A percentile compares a stretch with the other conserved stretches of the same genome.
Evolutionary conservation across 92 coral and sea anemone species (phyloP).

Genomic region (Zoanthus sansibaricus): DNA sequence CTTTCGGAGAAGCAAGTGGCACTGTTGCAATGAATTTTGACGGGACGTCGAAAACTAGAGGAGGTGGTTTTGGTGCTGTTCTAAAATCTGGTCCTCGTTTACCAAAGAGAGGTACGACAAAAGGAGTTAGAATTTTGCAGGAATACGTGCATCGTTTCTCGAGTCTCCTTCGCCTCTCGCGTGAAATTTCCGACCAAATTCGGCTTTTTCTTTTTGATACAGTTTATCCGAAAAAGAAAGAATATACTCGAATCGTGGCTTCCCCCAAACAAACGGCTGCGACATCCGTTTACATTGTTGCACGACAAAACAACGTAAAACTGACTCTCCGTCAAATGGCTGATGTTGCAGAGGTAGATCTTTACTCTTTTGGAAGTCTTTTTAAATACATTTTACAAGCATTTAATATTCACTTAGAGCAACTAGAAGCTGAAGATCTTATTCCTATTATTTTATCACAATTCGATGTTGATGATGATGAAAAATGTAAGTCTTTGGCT

Average conservation of each 20-base stretch:
- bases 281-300: slow-evolving; percentile 68
- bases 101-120: slow-evolving; percentile 29
- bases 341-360: slow-evolving; percentile 58
- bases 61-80: slow-evolving; percentile 16
- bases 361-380: slow-evolving; percentile 51
- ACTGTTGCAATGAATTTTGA: slow-evolving; percentile 31
- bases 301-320: slow-evolving; percentile 66
- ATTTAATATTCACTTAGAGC: slow-evolving; percentile 53
- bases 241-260: background rate
- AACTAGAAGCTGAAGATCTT: slow-evolving; percentile 36
- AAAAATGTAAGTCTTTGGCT: slow-evolving; percentile 51
- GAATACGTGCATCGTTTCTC: slow-evolving; percentile 27
- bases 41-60: slow-evolving; percentile 51
- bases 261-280: slow-evolving; percentile 49
- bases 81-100: slow-evolving; percentile 20
- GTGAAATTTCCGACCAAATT: slow-evolving; percentile 32
- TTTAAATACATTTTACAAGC: slow-evolving; percentile 40
- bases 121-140: background rate
- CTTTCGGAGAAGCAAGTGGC: slow-evolving; percentile 15
- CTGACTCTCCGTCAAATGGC: slow-evolving; percentile 62
- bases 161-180: slow-evolving; percentile 50
- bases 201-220: slow-evolving; percentile 43
- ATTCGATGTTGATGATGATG: slow-evolving; percentile 59
- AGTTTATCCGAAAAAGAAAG: slow-evolving; percentile 34
- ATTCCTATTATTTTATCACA: slow-evolving; percentile 57